Conservation (phyloP, 2,797 vertebrate genomes). For the Schizopygopsis pylzovi region DNA sequence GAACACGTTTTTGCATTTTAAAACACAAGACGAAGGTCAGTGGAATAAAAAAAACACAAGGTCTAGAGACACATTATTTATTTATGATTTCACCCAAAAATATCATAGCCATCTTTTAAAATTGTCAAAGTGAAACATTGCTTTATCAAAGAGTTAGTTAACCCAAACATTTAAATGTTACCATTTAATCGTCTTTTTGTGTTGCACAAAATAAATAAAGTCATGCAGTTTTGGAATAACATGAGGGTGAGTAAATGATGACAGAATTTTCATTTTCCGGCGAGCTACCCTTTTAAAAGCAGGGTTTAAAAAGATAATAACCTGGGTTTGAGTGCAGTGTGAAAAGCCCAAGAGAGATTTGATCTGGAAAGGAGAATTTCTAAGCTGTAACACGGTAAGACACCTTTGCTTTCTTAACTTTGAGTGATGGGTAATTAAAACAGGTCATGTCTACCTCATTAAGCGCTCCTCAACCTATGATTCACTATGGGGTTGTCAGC, state of each 20-base stretch:
- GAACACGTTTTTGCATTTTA: neutral
- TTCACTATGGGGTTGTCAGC: constrained; percentile 1
- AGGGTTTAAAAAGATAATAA: neutral
- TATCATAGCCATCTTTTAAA: neutral
- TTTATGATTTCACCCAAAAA: neutral
- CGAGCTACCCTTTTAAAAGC: neutral
- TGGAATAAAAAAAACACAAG: neutral
- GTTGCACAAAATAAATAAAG: neutral
- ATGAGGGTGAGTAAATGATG: constrained; percentile 3
- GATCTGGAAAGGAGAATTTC: neutral
- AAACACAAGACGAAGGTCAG: neutral
- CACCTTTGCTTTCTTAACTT: constrained; percentile 21
- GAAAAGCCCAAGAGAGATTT: neutral
- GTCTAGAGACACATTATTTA: neutral
- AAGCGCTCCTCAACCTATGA: constrained; percentile 17
- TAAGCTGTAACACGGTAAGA: neutral
- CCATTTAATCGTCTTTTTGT: neutral
- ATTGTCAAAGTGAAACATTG: neutral
- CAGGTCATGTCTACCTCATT: constrained; percentile 26
- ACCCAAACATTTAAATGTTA: neutral
- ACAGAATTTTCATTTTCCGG: neutral
- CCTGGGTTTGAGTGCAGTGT: constrained; percentile 1
- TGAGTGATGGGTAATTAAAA: constrained; percentile 41
- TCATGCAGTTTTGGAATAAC: neutral
- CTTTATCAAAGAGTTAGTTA: neutral